These are phyloP conservation scores for Cheilosia vulpina DNA, from an alignment of 2,888 invertebrate genomes.

Conservation along the genomic window DNA sequence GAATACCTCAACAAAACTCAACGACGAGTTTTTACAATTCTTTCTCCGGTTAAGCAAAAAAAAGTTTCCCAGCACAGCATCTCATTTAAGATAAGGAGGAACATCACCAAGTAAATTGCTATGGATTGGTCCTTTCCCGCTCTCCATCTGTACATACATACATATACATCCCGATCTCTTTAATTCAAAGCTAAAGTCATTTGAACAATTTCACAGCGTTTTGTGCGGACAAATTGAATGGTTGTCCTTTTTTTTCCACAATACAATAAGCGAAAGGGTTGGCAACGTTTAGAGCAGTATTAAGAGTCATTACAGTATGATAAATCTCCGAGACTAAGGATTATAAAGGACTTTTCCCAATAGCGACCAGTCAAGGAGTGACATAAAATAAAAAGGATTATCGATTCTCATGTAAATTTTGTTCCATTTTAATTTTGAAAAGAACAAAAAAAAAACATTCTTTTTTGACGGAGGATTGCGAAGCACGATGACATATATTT, in stretches of 20 bases:
- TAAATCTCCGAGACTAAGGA: slow-evolving; percentile 35
- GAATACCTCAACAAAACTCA: slow-evolving; percentile 16
- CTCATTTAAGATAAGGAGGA: slow-evolving; percentile 30
- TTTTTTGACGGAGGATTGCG: neutral
- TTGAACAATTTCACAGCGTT: slow-evolving; percentile 47
- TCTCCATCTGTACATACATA: neutral
- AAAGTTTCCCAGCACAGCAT: slow-evolving; percentile 38
- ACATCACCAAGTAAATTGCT: slow-evolving; percentile 34
- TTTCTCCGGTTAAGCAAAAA: slow-evolving; percentile 6
- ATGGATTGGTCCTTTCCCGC: slow-evolving; percentile 11
- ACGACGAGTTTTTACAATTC: slow-evolving; percentile 18
- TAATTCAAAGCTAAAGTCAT: slow-evolving; percentile 39
- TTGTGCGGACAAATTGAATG: slow-evolving; percentile 55
- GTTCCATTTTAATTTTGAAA: slow-evolving; percentile 21
- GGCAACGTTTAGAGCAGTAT: slow-evolving; percentile 1
- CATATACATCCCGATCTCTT: neutral
- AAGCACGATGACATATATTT: neutral
- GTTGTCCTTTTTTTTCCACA: slow-evolving; percentile 39
- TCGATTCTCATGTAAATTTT: slow-evolving; percentile 46
- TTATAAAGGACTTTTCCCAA: slow-evolving; percentile 19
- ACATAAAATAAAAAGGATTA: slow-evolving; percentile 43
- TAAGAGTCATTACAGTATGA: slow-evolving; percentile 50
- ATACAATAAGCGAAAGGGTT: neutral
- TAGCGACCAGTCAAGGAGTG: neutral
- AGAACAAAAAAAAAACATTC: neutral